Evolutionary conservation across 1,140 invertebrate species (phyloP), one percentile per base, ranked within the genome.

Genomic region (Nephotettix cincticeps): DNA sequence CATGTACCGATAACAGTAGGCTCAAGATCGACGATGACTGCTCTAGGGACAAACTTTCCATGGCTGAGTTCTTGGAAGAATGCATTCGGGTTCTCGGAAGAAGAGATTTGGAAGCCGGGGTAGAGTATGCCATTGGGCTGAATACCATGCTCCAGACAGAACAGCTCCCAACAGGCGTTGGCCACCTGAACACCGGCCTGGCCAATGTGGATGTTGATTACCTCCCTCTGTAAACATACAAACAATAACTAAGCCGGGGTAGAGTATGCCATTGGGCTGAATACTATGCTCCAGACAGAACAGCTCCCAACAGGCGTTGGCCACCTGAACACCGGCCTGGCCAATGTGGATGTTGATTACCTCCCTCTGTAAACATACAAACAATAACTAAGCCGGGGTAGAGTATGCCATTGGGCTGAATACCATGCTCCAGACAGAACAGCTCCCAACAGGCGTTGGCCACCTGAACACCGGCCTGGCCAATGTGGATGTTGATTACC

Each of bases 151-250:
- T 95, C 94, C 75, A 95, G 81, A 79, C 94, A 95, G 83, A 95
- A 95, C 68, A 96, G 84, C 79, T 96, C 94, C 89, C 89, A 91
- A 79, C 89, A 90, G 65, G 91, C 91, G 80, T 94, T 94, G 73
- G 93, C 93, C 78, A 95, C 94, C 83, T 96, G 94, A 1, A 94
- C 92, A 58, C 93, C 93, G 71, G 93, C 93, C 83, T 96, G 93
- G 54, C 93, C 93, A 76, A 95, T 88, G 81, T 95, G 93, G 72
- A 95, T 87, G 75, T 90, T 93, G 77, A 95, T 92, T 78, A 91
- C 93, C 86, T 95, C 93, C 83, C 89, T 87, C 89, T 89, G 79
- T 9, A 79, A 78, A 6, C 32, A 4, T 51, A n/a, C 47, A 4
- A n/a, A n/a, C n/a, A n/a, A n/a, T n/a, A n/a, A n/a, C n/a, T n/a